Evolutionary conservation across 2,113 vertebrate genomes (phyloP).

Genomic region (Aythya baeri): DNA sequence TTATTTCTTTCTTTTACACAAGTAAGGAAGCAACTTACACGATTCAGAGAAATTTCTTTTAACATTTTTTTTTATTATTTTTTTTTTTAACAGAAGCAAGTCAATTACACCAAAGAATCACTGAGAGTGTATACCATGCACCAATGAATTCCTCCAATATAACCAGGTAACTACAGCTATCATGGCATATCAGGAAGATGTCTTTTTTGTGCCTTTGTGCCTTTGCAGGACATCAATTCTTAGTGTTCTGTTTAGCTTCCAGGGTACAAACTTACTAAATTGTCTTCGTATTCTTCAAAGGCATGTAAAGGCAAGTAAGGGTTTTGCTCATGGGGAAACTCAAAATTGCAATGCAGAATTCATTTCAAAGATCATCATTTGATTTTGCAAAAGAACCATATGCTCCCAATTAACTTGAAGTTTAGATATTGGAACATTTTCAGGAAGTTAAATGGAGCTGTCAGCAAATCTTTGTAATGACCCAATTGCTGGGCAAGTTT

Average conservation of each 20-base stretch:
- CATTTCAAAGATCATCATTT: background rate
- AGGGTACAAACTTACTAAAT: background rate
- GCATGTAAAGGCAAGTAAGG: background rate
- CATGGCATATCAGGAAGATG: background rate
- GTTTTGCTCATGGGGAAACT: background rate
- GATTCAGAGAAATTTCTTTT: background rate
- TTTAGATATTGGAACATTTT: background rate
- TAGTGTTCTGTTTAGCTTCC: background rate
- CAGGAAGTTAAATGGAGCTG: background rate
- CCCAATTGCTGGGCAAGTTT: background rate
- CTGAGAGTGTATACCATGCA: slow-evolving; percentile 84
- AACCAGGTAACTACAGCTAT: slow-evolving; percentile 66
- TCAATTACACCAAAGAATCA: slow-evolving; percentile 87
- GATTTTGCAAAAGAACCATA: background rate
- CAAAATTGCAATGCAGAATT: background rate
- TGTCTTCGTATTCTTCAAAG: background rate
- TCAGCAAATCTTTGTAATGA: background rate
- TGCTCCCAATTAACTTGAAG: background rate
- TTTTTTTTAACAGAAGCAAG: slow-evolving; percentile 82
- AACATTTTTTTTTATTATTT: slow-evolving; percentile 17
- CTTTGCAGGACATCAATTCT: background rate
- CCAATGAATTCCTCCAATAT: slow-evolving; percentile 82
- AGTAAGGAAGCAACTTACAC: background rate
- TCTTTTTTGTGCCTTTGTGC: background rate
- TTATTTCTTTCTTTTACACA: background rate